phyloP scores from a whole-genome alignment of 2,113 vertebrate genomes.

The Eonycteris spelaea region DNA sequence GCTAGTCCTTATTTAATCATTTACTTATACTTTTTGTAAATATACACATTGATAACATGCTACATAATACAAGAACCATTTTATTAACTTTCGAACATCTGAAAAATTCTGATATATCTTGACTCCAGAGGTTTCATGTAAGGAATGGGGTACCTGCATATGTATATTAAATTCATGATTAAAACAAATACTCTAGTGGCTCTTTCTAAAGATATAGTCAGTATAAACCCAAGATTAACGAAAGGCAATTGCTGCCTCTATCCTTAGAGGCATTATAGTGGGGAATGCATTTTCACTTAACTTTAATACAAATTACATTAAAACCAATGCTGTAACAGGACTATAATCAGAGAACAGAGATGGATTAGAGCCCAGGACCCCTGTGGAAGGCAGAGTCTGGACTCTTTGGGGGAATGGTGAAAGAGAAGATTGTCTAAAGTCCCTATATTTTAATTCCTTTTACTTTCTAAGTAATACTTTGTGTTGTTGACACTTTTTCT shows the following conservation, averaged over 20 bases:
- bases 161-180: neutral
- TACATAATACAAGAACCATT: neutral
- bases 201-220: neutral
- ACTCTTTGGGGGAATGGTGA: neutral
- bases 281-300: neutral
- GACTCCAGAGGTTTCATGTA: neutral
- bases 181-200: neutral
- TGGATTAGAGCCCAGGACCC: neutral
- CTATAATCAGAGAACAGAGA: neutral
- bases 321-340: neutral
- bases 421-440: neutral
- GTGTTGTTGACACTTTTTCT: conserved; percentile 41
- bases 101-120: neutral
- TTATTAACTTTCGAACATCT: neutral
- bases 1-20: neutral
- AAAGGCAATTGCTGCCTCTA: neutral
- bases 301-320: neutral
- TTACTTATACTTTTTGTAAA: neutral
- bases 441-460: conserved; percentile 8
- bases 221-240: neutral
- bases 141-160: neutral
- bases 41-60: neutral
- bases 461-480: conserved; percentile 34
- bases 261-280: too few relatives aligned
- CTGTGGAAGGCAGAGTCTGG: neutral